Evolutionary conservation across 2,888 invertebrate genomes (phyloP).

Genomic region (Drosophila anceps): DNA sequence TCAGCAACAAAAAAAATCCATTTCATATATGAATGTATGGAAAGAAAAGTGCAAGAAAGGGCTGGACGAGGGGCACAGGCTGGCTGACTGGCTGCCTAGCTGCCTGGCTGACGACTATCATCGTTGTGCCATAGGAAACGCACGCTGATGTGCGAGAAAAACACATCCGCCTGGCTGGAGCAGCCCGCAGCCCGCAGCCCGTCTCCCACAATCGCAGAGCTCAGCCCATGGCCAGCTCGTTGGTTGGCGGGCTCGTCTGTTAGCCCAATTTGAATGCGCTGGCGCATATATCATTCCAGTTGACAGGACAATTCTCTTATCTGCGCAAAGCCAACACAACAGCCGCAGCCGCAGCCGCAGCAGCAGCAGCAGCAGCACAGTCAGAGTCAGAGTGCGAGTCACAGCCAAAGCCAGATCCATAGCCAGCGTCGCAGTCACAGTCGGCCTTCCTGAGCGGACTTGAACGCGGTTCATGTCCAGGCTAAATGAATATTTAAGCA

Average conservation of each 20-base stretch:
- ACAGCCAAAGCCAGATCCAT: slow-evolving; percentile 10
- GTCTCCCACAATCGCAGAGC: slow-evolving; percentile 19
- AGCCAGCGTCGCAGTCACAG: slow-evolving; percentile 14
- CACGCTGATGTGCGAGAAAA: slow-evolving; percentile 81
- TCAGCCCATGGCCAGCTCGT: slow-evolving; percentile 27
- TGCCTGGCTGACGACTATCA: slow-evolving; percentile 64
- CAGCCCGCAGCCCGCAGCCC: slow-evolving; percentile 31
- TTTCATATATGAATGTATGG: slow-evolving; percentile 44
- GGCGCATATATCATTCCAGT: slow-evolving; percentile 89
- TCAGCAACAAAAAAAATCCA: slow-evolving; percentile 57
- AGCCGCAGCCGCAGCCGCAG: slow-evolving; percentile 76
- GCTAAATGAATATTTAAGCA: slow-evolving; percentile 78
- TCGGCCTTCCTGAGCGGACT: slow-evolving; percentile 34
- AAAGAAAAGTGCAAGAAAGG: slow-evolving; percentile 20
- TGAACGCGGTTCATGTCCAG: slow-evolving; percentile 46
- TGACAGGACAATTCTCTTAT: slow-evolving; percentile 90
- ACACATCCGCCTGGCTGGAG: slow-evolving; percentile 70
- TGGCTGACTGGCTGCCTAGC: too few relatives aligned
- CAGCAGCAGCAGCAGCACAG: slow-evolving; percentile 58
- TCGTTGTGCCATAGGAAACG: slow-evolving; percentile 76
- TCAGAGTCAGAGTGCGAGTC: slow-evolving; percentile 12
- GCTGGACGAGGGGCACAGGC: neutral
- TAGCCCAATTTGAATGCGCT: slow-evolving; percentile 86
- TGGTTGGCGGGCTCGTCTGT: slow-evolving; percentile 70
- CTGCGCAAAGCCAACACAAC: slow-evolving; percentile 86